phyloP scores from a whole-genome alignment of 2,797 vertebrate species.

The Sebastes matsubarae region DNA sequence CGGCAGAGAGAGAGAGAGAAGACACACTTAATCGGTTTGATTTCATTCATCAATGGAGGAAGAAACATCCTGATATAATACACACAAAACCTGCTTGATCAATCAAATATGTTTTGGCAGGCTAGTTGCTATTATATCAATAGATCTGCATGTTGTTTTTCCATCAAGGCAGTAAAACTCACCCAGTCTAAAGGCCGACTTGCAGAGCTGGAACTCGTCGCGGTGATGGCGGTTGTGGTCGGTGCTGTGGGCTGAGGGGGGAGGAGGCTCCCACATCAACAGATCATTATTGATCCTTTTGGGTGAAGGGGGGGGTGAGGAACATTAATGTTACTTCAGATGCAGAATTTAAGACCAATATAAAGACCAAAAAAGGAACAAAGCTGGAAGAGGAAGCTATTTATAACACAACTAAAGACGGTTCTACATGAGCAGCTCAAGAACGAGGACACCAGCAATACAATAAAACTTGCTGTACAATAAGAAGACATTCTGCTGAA shows the following conservation, averaged over 20 bases:
- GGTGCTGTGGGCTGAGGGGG: slow-evolving; percentile 57
- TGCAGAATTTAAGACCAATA: slow-evolving; percentile 7
- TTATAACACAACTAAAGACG: not conserved
- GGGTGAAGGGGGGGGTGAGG: not conserved
- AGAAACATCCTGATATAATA: slow-evolving; percentile 1
- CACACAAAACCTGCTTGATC: slow-evolving; percentile 1
- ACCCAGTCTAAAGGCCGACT: slow-evolving; percentile 90
- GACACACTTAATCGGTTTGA: not conserved
- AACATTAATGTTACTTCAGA: slow-evolving; percentile 14
- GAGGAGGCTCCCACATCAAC: slow-evolving; percentile 91
- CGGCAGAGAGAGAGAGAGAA: not conserved
- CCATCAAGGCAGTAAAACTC: slow-evolving; percentile 46
- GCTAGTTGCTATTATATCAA: not conserved
- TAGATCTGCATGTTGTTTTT: not conserved
- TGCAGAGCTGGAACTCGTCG: slow-evolving; percentile 89
- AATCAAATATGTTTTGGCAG: not conserved
- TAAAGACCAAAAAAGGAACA: not conserved
- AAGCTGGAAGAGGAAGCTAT: not conserved
- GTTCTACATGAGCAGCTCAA: not conserved
- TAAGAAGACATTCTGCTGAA: not conserved
- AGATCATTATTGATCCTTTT: slow-evolving; percentile 93
- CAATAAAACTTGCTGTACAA: not conserved
- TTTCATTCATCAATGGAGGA: not conserved
- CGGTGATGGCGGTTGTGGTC: slow-evolving; percentile 56
- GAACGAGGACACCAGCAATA: not conserved